Evolutionary conservation across 2,888 invertebrate species (phyloP), one percentile per base, ranked within the genome.

Genomic region (Abscondita cerata): DNA sequence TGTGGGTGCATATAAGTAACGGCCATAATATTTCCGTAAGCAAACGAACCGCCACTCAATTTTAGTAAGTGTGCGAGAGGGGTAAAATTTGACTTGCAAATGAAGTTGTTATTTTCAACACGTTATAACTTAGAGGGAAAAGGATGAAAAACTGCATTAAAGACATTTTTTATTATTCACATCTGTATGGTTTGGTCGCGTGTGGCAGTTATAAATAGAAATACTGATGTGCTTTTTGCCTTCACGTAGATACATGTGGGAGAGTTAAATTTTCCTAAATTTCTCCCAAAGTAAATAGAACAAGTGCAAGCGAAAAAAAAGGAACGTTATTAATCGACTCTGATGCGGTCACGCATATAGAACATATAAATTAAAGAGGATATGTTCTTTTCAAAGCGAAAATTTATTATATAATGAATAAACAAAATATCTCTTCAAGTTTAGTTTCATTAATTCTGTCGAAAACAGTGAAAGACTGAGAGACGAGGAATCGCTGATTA

Each of bases 131-230:
- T 15, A 12, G 2, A 6, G 41, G 11, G 25, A 47, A 19, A 50
- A 19, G 20, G 18, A 44, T 2, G 12, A 1, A 18, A 19, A n/a
- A 40, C 2, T 5, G 5, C 8, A 25, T 16, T 9, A 25, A 12
- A 18, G 41, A 47, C 20, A 52, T 55, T 57, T 57, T 53, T 53
- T 41, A 34, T 48, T 34, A 34, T 44, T 25, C 38, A 18, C 64
- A 64, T 64, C 52, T 64, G 64, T 44, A 59, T 51, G 46, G 16
- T 20, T 11, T 56, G 38, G 60, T 64, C 60, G 64, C 64, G 64
- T 64, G 64, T 64, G 64, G 59, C 33, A 60, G 50, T 36, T 64
- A 64, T 56, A 64, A 57, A 64, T 64, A 64, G 52, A 47, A n/a
- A 12, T 8, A 48, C n/a, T 59, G 55, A 64, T 64, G 38, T 64